Conservation (phyloP, 2,888 invertebrate species). For the Morinoia aosen region DNA sequence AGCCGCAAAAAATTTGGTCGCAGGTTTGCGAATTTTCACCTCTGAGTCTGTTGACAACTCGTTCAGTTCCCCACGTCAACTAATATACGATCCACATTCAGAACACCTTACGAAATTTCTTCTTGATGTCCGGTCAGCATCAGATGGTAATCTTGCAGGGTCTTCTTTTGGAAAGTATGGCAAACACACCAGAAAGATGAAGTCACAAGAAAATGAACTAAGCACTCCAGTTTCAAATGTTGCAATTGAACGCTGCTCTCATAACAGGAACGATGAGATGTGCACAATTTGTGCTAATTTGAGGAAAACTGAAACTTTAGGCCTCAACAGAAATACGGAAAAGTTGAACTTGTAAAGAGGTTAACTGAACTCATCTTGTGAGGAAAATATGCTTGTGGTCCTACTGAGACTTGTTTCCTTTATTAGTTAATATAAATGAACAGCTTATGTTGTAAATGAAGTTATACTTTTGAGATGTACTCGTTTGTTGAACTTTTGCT, state of each 20-base stretch:
- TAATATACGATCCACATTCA: not conserved
- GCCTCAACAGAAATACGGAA: constrained; percentile 38
- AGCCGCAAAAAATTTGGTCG: not conserved
- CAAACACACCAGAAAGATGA: constrained; percentile 10
- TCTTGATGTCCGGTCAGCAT: constrained; percentile 12
- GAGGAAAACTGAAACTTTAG: constrained; percentile 40
- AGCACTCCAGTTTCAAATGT: not conserved
- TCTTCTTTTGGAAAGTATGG: constrained; percentile 48
- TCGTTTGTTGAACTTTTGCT: too few species aligned
- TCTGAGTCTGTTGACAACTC: constrained; percentile 17
- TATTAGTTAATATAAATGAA: not conserved
- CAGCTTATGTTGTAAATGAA: too few species aligned
- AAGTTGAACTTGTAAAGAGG: not conserved
- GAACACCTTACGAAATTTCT: constrained; percentile 46
- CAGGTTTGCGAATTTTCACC: constrained; percentile 32
- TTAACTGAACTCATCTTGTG: not conserved
- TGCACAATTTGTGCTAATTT: not conserved
- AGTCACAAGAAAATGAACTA: not conserved
- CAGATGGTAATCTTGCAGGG: constrained; percentile 16
- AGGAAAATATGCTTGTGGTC: not conserved
- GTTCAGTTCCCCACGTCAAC: not conserved
- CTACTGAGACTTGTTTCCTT: not conserved
- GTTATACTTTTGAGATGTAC: too few species aligned
- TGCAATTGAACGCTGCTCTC: not conserved
- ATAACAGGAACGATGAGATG: not conserved